Evolutionary conservation across 2,797 vertebrate genomes (phyloP), one percentile per base, ranked within the genome.

Genomic region (Oryzias sinensis): DNA sequence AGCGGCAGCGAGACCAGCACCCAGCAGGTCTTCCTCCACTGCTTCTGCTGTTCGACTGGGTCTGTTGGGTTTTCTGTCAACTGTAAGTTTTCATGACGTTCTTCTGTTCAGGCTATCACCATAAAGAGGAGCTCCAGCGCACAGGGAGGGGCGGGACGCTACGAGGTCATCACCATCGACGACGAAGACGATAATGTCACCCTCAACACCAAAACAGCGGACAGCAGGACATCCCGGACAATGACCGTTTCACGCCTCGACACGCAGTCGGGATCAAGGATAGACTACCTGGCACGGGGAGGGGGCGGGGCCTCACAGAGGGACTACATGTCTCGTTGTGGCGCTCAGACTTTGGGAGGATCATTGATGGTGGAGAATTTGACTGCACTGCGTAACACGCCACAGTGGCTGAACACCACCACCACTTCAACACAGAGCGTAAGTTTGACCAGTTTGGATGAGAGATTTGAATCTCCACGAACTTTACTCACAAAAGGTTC

Each of bases 241-340:
- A 78, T 84, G 51, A 68, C 77, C 0, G 67, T 43, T 50, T 53
- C 79, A 0, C 79, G 76, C 6, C 66, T 76, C 4, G 89, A 90
- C 61, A 16, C 89, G 13, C 85, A 77, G 24, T 91, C 84, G 1
- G 88, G 83, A 16, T 85, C 90, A 51, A 87, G 81, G 49, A 86
- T 77, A 0, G 90, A 92, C 80, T 92, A 89, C 70, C 57, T 92
- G 66, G 83, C 95, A 1, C 93, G 96, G 47, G 95, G 96, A 53
- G 87, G 86, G 50, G 48, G 83, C 0, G 52, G 72, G 0, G 9
- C 53, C 52, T 37, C 87, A 0, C 85, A 84, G 51, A 85, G 80
- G 65, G 91, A 93, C 64, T 91, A 83, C 76, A 61, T 93, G 53
- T 79, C 95, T 2, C 94, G 96, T 51, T 94, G 94, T 3, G 87